These are phyloP conservation scores for Pomacea maculata DNA, from an alignment of 1,140 invertebrate species.

Conservation along the genomic window DNA sequence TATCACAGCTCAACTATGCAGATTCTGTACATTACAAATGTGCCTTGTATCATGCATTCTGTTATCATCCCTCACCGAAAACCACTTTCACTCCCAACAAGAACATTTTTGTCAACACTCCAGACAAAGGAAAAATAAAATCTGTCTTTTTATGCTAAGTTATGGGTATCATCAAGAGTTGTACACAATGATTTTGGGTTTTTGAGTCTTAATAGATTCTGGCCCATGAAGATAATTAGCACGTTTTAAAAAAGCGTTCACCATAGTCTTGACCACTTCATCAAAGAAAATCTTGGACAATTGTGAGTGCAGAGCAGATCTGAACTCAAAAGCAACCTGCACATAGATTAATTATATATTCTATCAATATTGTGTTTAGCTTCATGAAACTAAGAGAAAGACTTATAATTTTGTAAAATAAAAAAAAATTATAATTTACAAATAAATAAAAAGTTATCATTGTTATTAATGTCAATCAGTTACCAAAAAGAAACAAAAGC, in stretches of 20 bases:
- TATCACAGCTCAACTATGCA: too few relatives aligned
- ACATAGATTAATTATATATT: conserved; percentile 18
- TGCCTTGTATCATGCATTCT: too few relatives aligned
- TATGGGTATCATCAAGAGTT: conserved; percentile 37
- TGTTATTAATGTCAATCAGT: background rate
- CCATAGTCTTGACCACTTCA: conserved; percentile 94
- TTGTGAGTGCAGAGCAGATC: conserved; percentile 84
- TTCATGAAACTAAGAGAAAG: background rate
- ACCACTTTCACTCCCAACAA: too few relatives aligned
- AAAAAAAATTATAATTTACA: background rate
- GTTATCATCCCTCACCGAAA: too few relatives aligned
- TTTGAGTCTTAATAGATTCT: conserved; percentile 52
- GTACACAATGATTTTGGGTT: conserved; percentile 42
- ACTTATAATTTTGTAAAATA: background rate
- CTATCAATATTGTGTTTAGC: background rate
- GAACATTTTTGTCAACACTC: too few relatives aligned
- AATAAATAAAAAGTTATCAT: background rate
- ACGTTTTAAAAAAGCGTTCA: conserved; percentile 89
- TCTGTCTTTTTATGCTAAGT: too few relatives aligned
- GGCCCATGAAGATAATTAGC: conserved; percentile 81
- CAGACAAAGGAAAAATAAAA: too few relatives aligned
- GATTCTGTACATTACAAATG: too few relatives aligned
- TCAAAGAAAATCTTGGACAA: conserved; percentile 95
- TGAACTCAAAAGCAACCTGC: conserved; percentile 87
- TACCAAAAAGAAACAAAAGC: background rate